Percentiles rank a stretch among this genome's conserved stretches.
These are phyloP conservation scores for Heliconius melpomene DNA, from an alignment of 1,140 invertebrate species.

Conservation along the genomic window DNA sequence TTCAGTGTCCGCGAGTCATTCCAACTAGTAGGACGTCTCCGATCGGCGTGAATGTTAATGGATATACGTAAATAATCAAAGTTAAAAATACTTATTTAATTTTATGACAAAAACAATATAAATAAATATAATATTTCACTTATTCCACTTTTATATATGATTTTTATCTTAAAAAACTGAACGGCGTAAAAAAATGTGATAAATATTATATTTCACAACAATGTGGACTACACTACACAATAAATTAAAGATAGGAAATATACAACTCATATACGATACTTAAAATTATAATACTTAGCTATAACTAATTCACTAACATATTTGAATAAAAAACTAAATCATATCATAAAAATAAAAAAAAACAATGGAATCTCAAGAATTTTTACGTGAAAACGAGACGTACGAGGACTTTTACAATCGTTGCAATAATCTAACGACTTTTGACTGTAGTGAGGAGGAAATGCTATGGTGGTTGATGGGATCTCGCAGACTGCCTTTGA, in stretches of 20 bases:
- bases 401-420: conserved; percentile 68
- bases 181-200: too few relatives aligned
- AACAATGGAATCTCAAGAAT: conserved; percentile 56
- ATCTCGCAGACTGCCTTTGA: conserved; percentile 77
- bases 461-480: conserved; percentile 81
- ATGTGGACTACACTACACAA: too few relatives aligned
- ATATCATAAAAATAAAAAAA: background rate
- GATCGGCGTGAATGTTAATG: background rate
- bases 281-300: background rate
- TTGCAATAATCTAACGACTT: conserved; percentile 69
- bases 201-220: too few relatives aligned
- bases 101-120: too few relatives aligned
- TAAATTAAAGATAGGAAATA: too few relatives aligned
- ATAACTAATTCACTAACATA: background rate
- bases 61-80: background rate
- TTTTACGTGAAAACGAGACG: conserved; percentile 67
- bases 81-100: background rate
- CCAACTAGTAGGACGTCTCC: background rate
- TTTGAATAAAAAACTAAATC: background rate
- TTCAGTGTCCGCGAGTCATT: conserved; percentile 1
- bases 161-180: too few relatives aligned
- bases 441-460: conserved; percentile 81
- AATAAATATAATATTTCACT: too few relatives aligned
- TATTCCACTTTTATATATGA: too few relatives aligned
- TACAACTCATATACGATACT: background rate